Evolutionary conservation across 1,140 invertebrate species (phyloP).

Genomic region (Bombus fervidus): DNA sequence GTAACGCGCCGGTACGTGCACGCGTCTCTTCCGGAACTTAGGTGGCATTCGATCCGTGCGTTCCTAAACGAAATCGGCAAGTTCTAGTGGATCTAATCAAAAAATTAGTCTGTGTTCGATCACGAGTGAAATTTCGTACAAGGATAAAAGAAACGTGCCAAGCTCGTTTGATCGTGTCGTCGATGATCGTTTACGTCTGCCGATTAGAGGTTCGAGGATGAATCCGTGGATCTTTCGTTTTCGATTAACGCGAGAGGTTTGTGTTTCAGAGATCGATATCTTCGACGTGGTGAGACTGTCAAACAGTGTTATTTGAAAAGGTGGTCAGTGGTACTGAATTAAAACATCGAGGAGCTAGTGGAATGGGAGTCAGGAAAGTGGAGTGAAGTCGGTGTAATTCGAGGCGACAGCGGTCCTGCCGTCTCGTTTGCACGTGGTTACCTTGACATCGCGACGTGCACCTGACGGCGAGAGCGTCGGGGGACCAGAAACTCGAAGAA

Average conservation of each 20-base stretch:
- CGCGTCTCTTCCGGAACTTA: slow-evolving; percentile 33
- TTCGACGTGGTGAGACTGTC: background rate
- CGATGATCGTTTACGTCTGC: background rate
- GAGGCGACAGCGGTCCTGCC: slow-evolving; percentile 26
- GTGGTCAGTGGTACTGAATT: background rate
- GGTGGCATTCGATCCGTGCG: background rate
- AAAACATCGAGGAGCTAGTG: background rate
- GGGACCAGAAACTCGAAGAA: background rate
- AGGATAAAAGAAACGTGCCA: background rate
- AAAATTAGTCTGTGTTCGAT: no score
- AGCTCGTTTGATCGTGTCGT: background rate
- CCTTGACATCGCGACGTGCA: slow-evolving; percentile 38
- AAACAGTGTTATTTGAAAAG: background rate
- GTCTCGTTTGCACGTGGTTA: slow-evolving; percentile 50
- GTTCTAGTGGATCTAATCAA: background rate
- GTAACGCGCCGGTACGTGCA: slow-evolving; percentile 27
- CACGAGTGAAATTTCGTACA: slow-evolving; percentile 6
- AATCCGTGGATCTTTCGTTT: background rate
- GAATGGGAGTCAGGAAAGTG: background rate
- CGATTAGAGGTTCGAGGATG: background rate
- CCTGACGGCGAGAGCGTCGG: slow-evolving; percentile 30
- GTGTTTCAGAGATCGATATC: background rate
- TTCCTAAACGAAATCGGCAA: background rate
- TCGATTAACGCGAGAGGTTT: no score
- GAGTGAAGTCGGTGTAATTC: slow-evolving; percentile 15